A percentile compares a stretch with the other conserved stretches of the same genome.
These are phyloP conservation scores for Apis cerana DNA, from an alignment of 1,140 invertebrate species.

Conservation along the genomic window DNA sequence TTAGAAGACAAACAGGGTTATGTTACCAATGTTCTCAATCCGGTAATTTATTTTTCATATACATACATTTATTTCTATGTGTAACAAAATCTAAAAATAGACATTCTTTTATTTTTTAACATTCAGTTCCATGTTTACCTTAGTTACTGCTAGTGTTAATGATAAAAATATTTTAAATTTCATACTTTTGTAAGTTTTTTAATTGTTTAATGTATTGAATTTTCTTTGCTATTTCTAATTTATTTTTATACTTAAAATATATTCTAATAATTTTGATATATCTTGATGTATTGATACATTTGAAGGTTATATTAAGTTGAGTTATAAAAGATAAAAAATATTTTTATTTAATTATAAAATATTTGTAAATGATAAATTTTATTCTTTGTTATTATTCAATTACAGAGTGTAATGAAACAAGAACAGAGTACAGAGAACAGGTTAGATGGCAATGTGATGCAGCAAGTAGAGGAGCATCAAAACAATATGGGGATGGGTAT, in stretches of 20 bases:
- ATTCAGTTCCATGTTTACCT: conserved; percentile 60
- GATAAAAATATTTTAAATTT: conserved; percentile 32
- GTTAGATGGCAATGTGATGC: conserved; percentile 77
- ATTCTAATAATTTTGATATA: background rate
- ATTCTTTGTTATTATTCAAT: conserved; percentile 18
- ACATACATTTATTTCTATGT: background rate
- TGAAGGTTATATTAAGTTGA: conserved; percentile 5
- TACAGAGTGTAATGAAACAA: conserved; percentile 76
- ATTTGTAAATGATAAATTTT: background rate
- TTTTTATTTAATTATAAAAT: background rate
- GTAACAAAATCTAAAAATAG: conserved; percentile 13
- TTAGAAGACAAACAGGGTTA: conserved; percentile 78
- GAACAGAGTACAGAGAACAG: conserved; percentile 77
- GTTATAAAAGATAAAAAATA: background rate
- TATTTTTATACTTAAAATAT: background rate
- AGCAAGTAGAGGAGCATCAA: conserved; percentile 74
- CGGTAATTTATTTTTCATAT: conserved; percentile 65
- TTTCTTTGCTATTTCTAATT: background rate
- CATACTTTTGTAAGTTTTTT: conserved; percentile 43
- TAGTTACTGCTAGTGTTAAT: conserved; percentile 47
- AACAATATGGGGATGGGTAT: conserved; percentile 77
- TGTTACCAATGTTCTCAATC: conserved; percentile 71
- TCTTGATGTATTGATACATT: background rate
- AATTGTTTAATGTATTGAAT: background rate
- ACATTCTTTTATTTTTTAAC: conserved; percentile 44